phyloP scores from a whole-genome alignment of 2,113 vertebrate genomes.

The Lanius ludovicianus region DNA sequence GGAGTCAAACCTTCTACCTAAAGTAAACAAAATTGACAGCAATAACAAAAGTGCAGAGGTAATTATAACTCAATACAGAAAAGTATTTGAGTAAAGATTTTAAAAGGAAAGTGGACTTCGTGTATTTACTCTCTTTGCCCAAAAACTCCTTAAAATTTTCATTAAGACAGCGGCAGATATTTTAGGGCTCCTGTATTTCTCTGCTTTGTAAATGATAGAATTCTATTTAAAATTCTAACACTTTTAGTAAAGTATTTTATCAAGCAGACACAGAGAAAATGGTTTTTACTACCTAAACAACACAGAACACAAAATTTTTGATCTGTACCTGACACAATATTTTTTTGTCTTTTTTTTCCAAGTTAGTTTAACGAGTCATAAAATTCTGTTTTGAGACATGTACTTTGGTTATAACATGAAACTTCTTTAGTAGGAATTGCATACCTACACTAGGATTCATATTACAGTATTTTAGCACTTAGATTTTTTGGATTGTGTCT shows the following conservation, averaged over 20 bases:
- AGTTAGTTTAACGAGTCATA: background rate
- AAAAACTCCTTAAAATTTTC: fast-evolving
- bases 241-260: background rate
- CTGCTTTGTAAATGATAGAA: background rate
- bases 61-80: background rate
- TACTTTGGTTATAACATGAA: background rate
- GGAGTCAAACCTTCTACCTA: background rate
- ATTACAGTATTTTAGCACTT: background rate
- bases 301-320: background rate
- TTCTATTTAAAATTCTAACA: background rate
- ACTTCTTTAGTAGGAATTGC: background rate
- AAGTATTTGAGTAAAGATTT: background rate
- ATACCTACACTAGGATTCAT: background rate
- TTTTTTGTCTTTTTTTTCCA: background rate
- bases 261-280: background rate
- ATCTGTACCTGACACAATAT: background rate
- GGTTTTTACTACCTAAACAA: background rate
- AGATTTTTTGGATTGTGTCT: background rate
- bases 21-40: background rate
- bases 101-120: background rate
- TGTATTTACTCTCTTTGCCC: background rate
- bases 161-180: background rate
- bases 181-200: background rate
- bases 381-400: background rate
- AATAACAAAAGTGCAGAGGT: background rate